Conservation (phyloP, 2,797 vertebrate genomes). For the Peromyscus aztecus region DNA sequence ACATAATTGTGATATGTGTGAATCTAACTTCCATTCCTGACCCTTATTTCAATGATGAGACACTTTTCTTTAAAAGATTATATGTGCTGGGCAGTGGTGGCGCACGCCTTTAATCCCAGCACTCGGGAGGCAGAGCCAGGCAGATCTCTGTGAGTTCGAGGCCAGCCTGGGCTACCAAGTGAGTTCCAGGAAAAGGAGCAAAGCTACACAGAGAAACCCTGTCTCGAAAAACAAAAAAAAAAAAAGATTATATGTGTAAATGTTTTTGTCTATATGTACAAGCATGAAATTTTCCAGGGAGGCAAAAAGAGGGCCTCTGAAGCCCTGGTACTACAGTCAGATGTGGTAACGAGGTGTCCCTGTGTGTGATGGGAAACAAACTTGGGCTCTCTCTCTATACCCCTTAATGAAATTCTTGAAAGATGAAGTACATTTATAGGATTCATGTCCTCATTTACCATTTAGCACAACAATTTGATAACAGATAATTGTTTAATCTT, state of each 20-base stretch:
- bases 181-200: too few species aligned
- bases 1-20: background rate
- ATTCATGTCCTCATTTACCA: slow-evolving; percentile 21
- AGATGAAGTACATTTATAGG: background rate
- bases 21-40: background rate
- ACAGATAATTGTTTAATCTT: slow-evolving; percentile 23
- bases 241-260: background rate
- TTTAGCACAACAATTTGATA: slow-evolving; percentile 5
- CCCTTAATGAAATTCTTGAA: background rate
- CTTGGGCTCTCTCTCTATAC: background rate
- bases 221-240: too few species aligned
- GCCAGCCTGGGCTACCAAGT: too few species aligned
- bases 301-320: background rate
- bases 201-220: too few species aligned
- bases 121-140: too few species aligned
- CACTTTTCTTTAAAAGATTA: background rate
- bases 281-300: background rate
- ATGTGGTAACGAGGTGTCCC: background rate
- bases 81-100: too few species aligned
- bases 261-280: background rate
- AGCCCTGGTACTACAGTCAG: fast-evolving
- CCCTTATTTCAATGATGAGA: background rate
- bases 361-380: background rate
- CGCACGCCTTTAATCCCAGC: too few species aligned
- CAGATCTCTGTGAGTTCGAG: too few species aligned